phyloP scores from a whole-genome alignment of 2,888 invertebrate species.

The Pseudolycoriella hygida region DNA sequence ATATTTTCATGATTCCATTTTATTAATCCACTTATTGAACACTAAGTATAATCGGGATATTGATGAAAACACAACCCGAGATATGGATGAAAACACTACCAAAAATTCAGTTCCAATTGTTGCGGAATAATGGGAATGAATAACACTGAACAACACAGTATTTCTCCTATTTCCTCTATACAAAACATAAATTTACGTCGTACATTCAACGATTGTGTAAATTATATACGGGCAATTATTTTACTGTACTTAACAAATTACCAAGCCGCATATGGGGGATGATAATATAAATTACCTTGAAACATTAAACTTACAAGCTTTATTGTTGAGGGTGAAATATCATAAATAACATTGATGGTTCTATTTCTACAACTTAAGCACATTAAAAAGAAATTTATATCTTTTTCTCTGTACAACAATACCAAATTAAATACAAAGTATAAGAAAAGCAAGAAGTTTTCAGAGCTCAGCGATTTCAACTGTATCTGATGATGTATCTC shows the following conservation, averaged over 20 bases:
- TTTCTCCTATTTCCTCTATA: background rate
- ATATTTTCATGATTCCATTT: too few relatives aligned
- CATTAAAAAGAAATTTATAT: slow-evolving; percentile 9
- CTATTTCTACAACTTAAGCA: slow-evolving; percentile 10
- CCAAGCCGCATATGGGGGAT: slow-evolving; percentile 28
- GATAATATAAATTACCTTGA: slow-evolving; percentile 11
- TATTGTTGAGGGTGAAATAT: slow-evolving; percentile 12
- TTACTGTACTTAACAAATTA: slow-evolving; percentile 32
- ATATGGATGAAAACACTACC: too few relatives aligned
- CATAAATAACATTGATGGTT: slow-evolving; percentile 12
- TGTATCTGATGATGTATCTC: too few relatives aligned
- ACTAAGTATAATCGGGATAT: too few relatives aligned
- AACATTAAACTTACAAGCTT: slow-evolving; percentile 11
- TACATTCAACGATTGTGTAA: slow-evolving; percentile 26
- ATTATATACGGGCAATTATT: slow-evolving; percentile 32
- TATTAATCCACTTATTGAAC: too few relatives aligned
- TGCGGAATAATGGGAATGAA: too few relatives aligned
- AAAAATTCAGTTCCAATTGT: too few relatives aligned
- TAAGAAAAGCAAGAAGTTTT: too few relatives aligned
- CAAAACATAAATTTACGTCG: slow-evolving; percentile 5
- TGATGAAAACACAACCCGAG: too few relatives aligned
- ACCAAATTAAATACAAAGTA: background rate
- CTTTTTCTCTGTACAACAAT: slow-evolving; percentile 1
- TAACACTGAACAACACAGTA: background rate
- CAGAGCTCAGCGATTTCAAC: too few relatives aligned